Evolutionary conservation across 2,888 invertebrate genomes (phyloP).

Genomic region (Brachylomia viminalis): DNA sequence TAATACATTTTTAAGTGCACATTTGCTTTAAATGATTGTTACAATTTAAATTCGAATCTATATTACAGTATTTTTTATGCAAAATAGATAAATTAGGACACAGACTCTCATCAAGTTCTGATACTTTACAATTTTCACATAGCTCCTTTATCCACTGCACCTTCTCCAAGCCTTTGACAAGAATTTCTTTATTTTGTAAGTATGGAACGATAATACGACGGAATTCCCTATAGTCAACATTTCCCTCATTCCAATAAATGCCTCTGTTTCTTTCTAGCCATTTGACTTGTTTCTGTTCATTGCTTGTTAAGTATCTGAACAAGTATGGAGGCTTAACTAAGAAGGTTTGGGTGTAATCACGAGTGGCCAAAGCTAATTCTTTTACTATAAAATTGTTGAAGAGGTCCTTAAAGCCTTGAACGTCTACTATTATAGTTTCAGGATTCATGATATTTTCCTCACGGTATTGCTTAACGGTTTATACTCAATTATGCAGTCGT

Average conservation of each 20-base stretch:
- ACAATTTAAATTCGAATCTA: too few relatives aligned
- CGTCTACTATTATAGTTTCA: not conserved
- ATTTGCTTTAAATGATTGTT: too few relatives aligned
- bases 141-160: too few relatives aligned
- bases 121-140: not conserved
- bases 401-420: conserved; percentile 13
- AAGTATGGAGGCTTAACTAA: conserved; percentile 11
- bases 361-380: conserved; percentile 4
- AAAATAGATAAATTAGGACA: not conserved
- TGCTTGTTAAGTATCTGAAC: not conserved
- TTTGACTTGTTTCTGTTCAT: not conserved
- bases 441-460: conserved; percentile 25
- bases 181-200: too few relatives aligned
- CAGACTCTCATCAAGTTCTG: not conserved
- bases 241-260: too few relatives aligned
- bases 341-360: conserved; percentile 1
- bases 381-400: conserved; percentile 23
- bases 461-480: conserved; percentile 11
- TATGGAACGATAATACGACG: too few relatives aligned
- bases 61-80: too few relatives aligned
- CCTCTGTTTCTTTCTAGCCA: not conserved
- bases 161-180: too few relatives aligned
- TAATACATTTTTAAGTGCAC: too few relatives aligned
- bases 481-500: conserved; percentile 15
- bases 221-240: too few relatives aligned